Base-by-base conservation (phyloP, 2,888 invertebrate genomes). In the Drosophila tripunctata region DNA sequence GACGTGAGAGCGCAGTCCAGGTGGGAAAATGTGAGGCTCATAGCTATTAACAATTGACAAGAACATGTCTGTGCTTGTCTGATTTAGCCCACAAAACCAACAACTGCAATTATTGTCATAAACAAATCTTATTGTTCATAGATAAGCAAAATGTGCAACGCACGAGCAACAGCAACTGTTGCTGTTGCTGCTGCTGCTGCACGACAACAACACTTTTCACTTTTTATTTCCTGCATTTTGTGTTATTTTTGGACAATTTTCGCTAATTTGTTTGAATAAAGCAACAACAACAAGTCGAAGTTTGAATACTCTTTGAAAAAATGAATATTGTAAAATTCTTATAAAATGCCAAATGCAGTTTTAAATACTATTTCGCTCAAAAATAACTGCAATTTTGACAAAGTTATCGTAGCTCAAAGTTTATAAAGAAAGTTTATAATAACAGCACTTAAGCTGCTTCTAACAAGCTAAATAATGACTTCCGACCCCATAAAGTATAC, bases 191-290 rank as follows among this genome's bases (percentile, higher is more conserved):
- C 33, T 35, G 27, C 48, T 35, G 43, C 33, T 24, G 35, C 48
- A 54, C 33, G 36, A 54, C 38, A n/a, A 56, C 47, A 52, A 44
- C 24, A 44, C 55, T 61, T 55, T 58, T 52, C 45, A n/a, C n/a
- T n/a, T 47, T 63, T 73, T 52, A 74, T 71, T 74, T 78, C 71
- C 74, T 67, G 69, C 80, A 78, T 73, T 75, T 80, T 67, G 63
- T 67, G n/a, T n/a, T n/a, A n/a, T n/a, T n/a, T n/a, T 75, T 81
- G 80, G 80, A 82, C 86, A 78, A 68, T 82, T 82, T 86, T 69
- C 55, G 74, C 85, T 87, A 77, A 86, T 88, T 86, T 69, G 76
- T 71, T 66, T 61, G 68, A 67, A 58, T 60, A 70, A 54, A 54
- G 43, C 45, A 55, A 21, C 64, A 67, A 54, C 55, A 51, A 51